Evolutionary conservation across 2,888 invertebrate genomes (phyloP), one percentile per base, ranked within the genome.

Genomic region (Timandra comae): DNA sequence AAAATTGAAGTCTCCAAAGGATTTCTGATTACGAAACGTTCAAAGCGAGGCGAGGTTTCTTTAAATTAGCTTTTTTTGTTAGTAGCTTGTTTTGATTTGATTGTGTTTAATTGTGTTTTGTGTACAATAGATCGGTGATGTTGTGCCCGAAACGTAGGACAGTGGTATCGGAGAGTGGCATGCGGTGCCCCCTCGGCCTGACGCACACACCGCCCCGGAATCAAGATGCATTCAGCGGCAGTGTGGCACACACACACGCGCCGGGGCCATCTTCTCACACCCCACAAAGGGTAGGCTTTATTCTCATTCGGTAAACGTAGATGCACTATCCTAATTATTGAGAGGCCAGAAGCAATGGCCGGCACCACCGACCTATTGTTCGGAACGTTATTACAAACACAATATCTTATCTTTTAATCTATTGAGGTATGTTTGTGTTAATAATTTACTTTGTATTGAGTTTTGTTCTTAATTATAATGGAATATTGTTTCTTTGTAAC

Each of bases 301-400:
- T 80, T 76, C 80, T 70, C 79, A 74, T 71, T 88, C 73, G 64
- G 71, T 66, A 68, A 68, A 68, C 70, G 63, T 69, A 78, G 89
- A 86, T 92, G 93, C 88, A 90, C 91, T 91, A 86, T 65, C 88
- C 88, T 77, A 79, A 78, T 82, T 80, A 82, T 82, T 78, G 78
- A 73, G 70, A 72, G 71, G 62, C 65, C 58, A 62, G 63, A 52
- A 65, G 62, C 69, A 65, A 62, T 41, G 38, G 37, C 31, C 40
- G 40, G 56, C 52, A 57, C 52, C 49, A 52, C 20, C 20, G 49
- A 52, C 46, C 69, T 62, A 73, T 72, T 73, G 76, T 72, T 65
- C 12, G 25, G 13, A 31, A 36, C 30, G 25, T 28, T 40, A 38
- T 40, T 21, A 40, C 43, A 38, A 42, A 48, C 45, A 41, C 30